Base-by-base conservation (phyloP, 2,888 invertebrate species). In the Rhodophaea formosa region DNA sequence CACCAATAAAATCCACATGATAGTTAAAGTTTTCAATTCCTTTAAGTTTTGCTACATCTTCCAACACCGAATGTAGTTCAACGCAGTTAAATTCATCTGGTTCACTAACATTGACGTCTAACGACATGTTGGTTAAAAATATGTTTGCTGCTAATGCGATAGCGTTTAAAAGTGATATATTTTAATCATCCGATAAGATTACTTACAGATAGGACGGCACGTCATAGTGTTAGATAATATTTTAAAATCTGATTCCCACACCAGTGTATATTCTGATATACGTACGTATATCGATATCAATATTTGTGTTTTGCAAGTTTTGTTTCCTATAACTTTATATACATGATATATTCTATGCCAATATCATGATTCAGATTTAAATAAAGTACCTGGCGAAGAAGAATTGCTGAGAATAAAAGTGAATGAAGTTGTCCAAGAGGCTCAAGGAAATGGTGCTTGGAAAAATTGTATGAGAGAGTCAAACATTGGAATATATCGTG, bases 91-190 rank as follows among this genome's bases (percentile, higher is more conserved):
- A 88, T 57, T 88, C 88, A 42, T 88, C 88, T 1, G 87, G 85
- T 72, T 90, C 88, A 75, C 86, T 86, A 53, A 86, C 72, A 65
- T 89, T 86, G n/a, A 90, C 88, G 65, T 90, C 87, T 62, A 90
- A 69, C 71, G 89, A 90, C 89, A 90, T 89, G 68, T 67, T 80
- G 15, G 43, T 51, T 7, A 16, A 8, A 7, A 10, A 14, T 12
- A 23, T 30, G 61, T 29, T 23, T 54, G 32, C 51, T 32, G 29
- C 10, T 15, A 53, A n/a, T 1, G 10, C 3, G 15, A 30, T 29
- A 29, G 30, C n/a, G 45, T 51, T 16, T n/a, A 51, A 43, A 51
- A 49, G 56, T 29, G 42, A n/a, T 43, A 30, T 44, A 49, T 29
- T 51, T 12, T 14, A 49, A 51, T 35, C 35, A 12, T 35, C 51